Percentiles rank a stretch among this genome's conserved stretches.
These are phyloP conservation scores for Chydorus sphaericus DNA, from an alignment of 2,888 invertebrate species.

Conservation along the genomic window DNA sequence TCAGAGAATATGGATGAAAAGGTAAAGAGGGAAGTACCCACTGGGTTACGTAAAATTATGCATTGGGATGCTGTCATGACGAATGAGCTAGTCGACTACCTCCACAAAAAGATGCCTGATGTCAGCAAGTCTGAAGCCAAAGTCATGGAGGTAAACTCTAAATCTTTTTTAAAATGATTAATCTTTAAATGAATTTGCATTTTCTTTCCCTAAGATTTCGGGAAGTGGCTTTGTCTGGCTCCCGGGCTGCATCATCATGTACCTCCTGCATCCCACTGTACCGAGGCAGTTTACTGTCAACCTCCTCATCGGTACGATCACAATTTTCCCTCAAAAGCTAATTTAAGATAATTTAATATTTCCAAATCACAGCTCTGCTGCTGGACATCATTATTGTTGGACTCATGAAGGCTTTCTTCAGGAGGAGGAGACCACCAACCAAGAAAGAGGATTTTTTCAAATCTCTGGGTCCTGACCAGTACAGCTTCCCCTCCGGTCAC, in stretches of 20 bases:
- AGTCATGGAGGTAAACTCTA: background rate
- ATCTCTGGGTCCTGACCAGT: conserved; percentile 67
- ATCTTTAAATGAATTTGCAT: background rate
- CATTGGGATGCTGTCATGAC: conserved; percentile 7
- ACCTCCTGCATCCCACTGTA: background rate
- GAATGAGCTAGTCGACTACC: background rate
- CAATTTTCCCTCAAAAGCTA: background rate
- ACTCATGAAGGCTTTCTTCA: conserved; percentile 55
- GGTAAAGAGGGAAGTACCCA: background rate
- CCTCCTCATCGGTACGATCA: background rate
- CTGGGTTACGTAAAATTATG: background rate
- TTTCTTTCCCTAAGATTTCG: background rate
- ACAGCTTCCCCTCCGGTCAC: conserved; percentile 89
- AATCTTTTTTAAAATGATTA: background rate
- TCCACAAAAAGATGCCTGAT: background rate
- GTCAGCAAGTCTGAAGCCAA: conserved; percentile 7
- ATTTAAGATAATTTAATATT: background rate
- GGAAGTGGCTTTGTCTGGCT: conserved; percentile 7
- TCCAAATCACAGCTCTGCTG: conserved; percentile 46
- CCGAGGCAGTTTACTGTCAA: conserved; percentile 6
- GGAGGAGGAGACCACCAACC: conserved; percentile 57
- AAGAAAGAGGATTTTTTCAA: conserved; percentile 50
- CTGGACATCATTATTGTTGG: conserved; percentile 66
- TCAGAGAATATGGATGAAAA: background rate
- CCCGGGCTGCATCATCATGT: background rate